Evolutionary conservation across 2,888 invertebrate species (phyloP).

Genomic region (Chromoteleia sp.): DNA sequence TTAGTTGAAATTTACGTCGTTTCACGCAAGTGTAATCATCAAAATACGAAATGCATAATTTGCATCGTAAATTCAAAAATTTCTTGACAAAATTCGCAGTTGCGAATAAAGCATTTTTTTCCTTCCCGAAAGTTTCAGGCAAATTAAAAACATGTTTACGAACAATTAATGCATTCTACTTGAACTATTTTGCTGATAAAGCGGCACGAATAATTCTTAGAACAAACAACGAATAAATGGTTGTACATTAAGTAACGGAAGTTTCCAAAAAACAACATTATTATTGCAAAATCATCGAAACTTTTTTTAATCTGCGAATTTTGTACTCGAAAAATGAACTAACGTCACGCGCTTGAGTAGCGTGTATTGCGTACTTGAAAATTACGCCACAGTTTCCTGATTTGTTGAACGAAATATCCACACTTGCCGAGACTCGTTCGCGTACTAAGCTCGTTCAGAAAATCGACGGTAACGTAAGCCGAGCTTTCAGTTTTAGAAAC

Average conservation of each 20-base stretch:
- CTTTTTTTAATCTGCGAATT: constrained; percentile 32
- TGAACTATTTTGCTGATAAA: not conserved
- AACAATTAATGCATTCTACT: not conserved
- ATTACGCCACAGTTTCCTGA: constrained; percentile 44
- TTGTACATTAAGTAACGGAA: not conserved
- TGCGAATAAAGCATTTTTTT: not conserved
- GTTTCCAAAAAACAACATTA: too few species aligned
- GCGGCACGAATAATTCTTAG: not conserved
- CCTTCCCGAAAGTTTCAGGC: not conserved
- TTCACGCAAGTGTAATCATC: not conserved
- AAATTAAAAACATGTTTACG: not conserved
- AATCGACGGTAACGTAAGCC: constrained; percentile 19
- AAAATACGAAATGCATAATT: too few species aligned
- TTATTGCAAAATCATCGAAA: not conserved
- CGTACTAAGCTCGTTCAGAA: constrained; percentile 36
- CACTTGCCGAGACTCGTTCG: constrained; percentile 28
- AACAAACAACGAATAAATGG: not conserved
- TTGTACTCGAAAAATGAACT: constrained; percentile 59
- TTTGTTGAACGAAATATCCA: constrained; percentile 43
- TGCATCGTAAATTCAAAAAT: too few species aligned
- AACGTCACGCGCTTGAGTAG: constrained; percentile 39
- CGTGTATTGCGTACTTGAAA: constrained; percentile 64
- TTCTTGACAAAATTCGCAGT: not conserved
- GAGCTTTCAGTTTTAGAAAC: not conserved
- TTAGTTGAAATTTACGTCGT: not conserved